A percentile compares a stretch with the other conserved stretches of the same genome.
phyloP scores from a whole-genome alignment of 1,140 invertebrate species.

The Philotrypesis tridentata region DNA sequence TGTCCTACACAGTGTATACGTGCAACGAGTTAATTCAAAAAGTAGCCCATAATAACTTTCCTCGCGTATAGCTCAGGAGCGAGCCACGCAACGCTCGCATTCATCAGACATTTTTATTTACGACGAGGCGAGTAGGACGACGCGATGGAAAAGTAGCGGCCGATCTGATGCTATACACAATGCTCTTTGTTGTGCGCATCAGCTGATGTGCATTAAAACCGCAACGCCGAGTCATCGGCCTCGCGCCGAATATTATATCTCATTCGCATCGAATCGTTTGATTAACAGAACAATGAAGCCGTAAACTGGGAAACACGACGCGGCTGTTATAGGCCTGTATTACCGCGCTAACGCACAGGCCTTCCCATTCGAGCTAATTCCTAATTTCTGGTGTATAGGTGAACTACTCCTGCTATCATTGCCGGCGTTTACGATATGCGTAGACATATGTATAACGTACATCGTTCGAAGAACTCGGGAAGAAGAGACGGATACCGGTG shows the following conservation, averaged over 20 bases:
- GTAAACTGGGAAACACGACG: background rate
- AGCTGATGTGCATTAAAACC: too few species aligned
- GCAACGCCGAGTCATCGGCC: too few species aligned
- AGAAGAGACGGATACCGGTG: constrained; percentile 10
- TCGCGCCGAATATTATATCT: background rate
- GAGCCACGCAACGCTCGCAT: background rate
- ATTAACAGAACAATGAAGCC: background rate
- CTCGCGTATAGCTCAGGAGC: background rate
- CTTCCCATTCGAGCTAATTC: too few species aligned
- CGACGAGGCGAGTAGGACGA: background rate
- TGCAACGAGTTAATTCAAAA: background rate
- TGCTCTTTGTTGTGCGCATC: background rate
- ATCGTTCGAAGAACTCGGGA: background rate
- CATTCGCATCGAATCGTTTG: background rate
- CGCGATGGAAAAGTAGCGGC: too few species aligned
- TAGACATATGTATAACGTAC: too few species aligned
- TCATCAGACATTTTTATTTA: background rate
- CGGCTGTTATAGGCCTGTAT: too few species aligned
- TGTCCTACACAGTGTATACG: too few species aligned
- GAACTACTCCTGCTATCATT: too few species aligned
- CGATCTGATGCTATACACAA: too few species aligned
- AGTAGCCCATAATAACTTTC: background rate
- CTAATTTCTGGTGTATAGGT: too few species aligned
- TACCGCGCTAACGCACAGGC: too few species aligned
- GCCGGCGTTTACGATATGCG: too few species aligned